Evolutionary conservation across 2,797 vertebrate genomes (phyloP), one percentile per base, ranked within the genome.

Genomic region (Peromyscus eremicus): DNA sequence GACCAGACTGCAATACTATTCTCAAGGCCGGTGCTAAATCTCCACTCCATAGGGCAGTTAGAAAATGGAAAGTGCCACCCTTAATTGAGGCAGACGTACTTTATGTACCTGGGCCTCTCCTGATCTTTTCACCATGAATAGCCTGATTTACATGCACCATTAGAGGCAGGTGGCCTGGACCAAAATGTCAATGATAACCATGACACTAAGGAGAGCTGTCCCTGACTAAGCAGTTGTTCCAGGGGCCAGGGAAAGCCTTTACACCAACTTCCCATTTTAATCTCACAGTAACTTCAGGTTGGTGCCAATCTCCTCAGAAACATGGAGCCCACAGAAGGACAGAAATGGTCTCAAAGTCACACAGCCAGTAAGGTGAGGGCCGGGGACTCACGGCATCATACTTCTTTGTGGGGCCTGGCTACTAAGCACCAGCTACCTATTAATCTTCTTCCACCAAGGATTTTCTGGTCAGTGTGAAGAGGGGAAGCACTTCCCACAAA

Each of bases 121-220:
- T 83, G 52, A 84, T 94, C 81, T 94, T 71, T 89, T 77, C 92
- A 86, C 68, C 49, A 17, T 2, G 2, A 60, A 73, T 0, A 4
- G 55, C 92, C 85, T 75, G 89, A 95, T 89, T 81, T 94, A 89
- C 82, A 70, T 43, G 95, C 66, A 29, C 85, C 95, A 25, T 89
- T n/a, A 93, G 73, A 90, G 60, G 71, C 23, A 46, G 7, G 19
- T n/a, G 40, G 75, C 79, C 91, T 57, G 49, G 64, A 93, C 94
- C 81, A 84, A 94, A 95, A 95, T 40, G 94, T 86, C 91, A 49
- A 32, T 37, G 43, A 76, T 49, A 55, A 92, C 96, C 76, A 49
- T 55, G 91, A 92, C 91, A 80, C 77, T 71, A 60, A 76, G 66
- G n/a, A 70, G 83, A 88, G 83, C 34, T 46, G 37, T 79, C 87